These are phyloP conservation scores for Agriopis marginaria DNA, from an alignment of 2,888 invertebrate genomes.

Conservation along the genomic window DNA sequence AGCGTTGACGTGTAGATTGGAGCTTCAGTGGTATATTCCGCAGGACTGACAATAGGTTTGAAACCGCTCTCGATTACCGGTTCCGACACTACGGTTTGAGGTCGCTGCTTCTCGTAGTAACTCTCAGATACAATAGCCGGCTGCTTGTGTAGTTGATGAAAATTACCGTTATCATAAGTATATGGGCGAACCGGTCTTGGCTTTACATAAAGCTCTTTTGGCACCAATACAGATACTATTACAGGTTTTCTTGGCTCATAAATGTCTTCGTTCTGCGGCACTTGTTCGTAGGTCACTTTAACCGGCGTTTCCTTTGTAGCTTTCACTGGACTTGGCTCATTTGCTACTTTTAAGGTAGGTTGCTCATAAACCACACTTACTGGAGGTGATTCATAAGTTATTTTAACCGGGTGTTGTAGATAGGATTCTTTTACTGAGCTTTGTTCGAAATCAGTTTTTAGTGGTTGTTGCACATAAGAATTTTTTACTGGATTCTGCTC, in stretches of 20 bases:
- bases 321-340: constrained; percentile 21
- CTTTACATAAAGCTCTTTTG: constrained; percentile 70
- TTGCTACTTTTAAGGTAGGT: constrained; percentile 23
- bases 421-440: constrained; percentile 19
- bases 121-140: constrained; percentile 72
- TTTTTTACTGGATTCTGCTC: constrained; percentile 16
- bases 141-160: constrained; percentile 61
- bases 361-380: constrained; percentile 22
- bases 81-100: constrained; percentile 52
- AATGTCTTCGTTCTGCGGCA: constrained; percentile 52
- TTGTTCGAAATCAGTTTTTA: constrained; percentile 26
- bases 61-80: constrained; percentile 75
- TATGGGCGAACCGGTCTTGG: constrained; percentile 67
- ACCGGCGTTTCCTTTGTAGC: constrained; percentile 16
- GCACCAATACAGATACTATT: constrained; percentile 57
- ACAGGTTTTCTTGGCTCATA: constrained; percentile 63
- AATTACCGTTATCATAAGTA: constrained; percentile 60
- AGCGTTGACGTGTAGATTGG: constrained; percentile 55
- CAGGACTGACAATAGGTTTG: constrained; percentile 66
- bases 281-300: constrained; percentile 18
- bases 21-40: constrained; percentile 56
- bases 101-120: constrained; percentile 74
- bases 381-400: constrained; percentile 24
- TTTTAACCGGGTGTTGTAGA: constrained; percentile 23
- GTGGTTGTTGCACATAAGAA: constrained; percentile 25